Evolutionary conservation across 1,140 invertebrate genomes (phyloP).

Genomic region (Cotesia glomerata): DNA sequence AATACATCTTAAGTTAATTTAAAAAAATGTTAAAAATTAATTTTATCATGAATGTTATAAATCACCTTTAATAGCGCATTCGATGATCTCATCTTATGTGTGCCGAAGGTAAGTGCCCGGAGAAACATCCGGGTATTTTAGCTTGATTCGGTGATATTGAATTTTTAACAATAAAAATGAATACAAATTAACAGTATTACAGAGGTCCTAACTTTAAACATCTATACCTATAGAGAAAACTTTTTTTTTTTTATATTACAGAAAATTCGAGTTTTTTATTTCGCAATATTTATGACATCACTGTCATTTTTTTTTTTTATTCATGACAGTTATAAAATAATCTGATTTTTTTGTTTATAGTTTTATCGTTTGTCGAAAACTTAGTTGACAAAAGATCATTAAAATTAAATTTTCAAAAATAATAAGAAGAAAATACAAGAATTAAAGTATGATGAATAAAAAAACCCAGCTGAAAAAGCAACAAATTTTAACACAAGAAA

Average conservation of each 20-base stretch:
- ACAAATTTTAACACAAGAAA: conserved; percentile 42
- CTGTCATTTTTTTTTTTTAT: background rate
- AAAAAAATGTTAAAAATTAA: background rate
- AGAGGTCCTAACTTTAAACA: background rate
- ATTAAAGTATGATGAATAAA: background rate
- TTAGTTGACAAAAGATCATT: background rate
- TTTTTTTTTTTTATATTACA: background rate
- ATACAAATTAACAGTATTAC: background rate
- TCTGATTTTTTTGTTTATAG: too few relatives aligned
- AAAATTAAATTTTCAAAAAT: background rate
- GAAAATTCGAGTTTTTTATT: background rate
- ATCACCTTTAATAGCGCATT: background rate
- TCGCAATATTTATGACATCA: conserved; percentile 6
- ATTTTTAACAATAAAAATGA: conserved; percentile 2
- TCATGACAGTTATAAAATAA: too few relatives aligned
- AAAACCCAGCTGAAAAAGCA: conserved; percentile 25
- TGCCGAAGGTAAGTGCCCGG: conserved; percentile 10
- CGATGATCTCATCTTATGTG: background rate
- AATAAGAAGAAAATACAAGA: conserved; percentile 18
- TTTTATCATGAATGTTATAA: background rate
- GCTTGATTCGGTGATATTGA: conserved; percentile 1
- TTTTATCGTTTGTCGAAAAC: too few relatives aligned
- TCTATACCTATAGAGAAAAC: background rate
- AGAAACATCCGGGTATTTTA: conserved; percentile 3
- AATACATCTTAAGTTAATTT: too few relatives aligned